Base-by-base conservation (phyloP, 1,140 invertebrate species). In the Trypoxylus dichotomus region DNA sequence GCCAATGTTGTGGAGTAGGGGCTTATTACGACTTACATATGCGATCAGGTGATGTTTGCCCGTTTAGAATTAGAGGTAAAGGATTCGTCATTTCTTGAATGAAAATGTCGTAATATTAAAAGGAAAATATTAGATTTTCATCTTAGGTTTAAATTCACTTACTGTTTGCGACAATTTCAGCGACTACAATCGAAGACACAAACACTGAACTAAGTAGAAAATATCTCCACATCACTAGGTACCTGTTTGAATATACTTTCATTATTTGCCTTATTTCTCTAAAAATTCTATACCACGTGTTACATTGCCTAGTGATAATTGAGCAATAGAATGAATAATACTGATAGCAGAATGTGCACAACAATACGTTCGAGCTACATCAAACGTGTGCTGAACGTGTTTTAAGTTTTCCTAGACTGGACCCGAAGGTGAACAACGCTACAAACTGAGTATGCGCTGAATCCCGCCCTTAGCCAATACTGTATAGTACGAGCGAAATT, bases 401-500 rank as follows among this genome's bases (percentile, higher is more conserved):
- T 68, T 24, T 24, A 13, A 68, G 11, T 68, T 68, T 29, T 29
- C 60, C 27, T 68, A 68, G 24, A 25, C 60, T 25, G 11, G 21
- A 29, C 60, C 10, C 19, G 11, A 27, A 68, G 60, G 60, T 68
- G 60, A 68, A 24, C 60, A 68, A 68, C 60, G 60, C 60, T 29
- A 27, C 60, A 11, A 13, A 68, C 60, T 68, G 60, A 25, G 60
- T 27, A 13, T 68, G 60, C 60, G 60, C 60, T 68, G 60, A n/a
- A 68, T 27, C 27, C 60, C 60, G 60, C 60, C 60, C 60, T 68
- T 68, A 27, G 60, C 60, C 60, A 68, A 68, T 68, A 68, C 60
- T 54, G 47, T 54, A 19, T 6, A 54, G 27, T 24, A 68, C 3
- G 27, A 29, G 6, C 11, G 24, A 68, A 24, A 68, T 29, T 68